Percentiles rank a stretch among this genome's conserved stretches.
Evolutionary conservation across 2,113 vertebrate genomes (phyloP).

Genomic region (Nansenia antarctica): DNA sequence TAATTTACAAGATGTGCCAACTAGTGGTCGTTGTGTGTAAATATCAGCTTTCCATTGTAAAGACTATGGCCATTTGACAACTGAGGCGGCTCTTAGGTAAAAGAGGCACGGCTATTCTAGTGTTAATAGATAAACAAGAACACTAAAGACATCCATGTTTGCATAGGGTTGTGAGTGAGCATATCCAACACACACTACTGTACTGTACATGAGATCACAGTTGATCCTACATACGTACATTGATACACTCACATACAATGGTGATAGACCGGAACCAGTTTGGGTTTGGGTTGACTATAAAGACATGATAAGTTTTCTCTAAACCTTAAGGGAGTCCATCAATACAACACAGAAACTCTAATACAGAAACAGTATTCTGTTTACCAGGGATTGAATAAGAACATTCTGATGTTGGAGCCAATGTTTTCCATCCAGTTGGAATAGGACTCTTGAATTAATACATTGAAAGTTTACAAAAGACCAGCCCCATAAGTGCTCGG

Average conservation of each 20-base stretch:
- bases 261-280: background rate
- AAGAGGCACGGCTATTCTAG: too few species aligned
- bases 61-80: too few species aligned
- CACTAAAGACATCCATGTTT: too few species aligned
- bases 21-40: too few species aligned
- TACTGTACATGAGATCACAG: background rate
- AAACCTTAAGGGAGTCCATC: background rate
- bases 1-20: too few species aligned
- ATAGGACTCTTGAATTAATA: constrained; percentile 17
- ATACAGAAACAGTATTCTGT: background rate
- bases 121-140: too few species aligned
- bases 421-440: background rate
- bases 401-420: constrained; percentile 1
- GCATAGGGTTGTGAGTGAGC: too few species aligned
- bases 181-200: constrained; percentile 12
- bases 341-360: background rate
- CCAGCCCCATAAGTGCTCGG: background rate
- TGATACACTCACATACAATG: background rate
- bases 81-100: too few species aligned
- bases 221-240: background rate
- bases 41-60: too few species aligned
- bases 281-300: background rate
- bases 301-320: background rate
- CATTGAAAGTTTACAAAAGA: constrained; percentile 15
- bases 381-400: background rate